phyloP scores from a whole-genome alignment of 2,113 vertebrate species.

The Hepsetus odoe region DNA sequence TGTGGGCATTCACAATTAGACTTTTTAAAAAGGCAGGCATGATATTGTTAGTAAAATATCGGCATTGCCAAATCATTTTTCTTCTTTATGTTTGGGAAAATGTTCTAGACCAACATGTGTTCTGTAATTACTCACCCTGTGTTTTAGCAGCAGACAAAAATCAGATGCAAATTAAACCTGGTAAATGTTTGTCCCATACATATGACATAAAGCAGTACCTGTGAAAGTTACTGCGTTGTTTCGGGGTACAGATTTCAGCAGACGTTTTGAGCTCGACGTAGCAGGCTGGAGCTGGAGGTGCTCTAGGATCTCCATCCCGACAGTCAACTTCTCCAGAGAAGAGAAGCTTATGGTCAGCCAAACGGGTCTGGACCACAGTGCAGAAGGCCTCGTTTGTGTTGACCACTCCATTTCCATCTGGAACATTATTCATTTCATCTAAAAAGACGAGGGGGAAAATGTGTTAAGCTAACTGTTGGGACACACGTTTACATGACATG shows the following conservation, averaged over 20 bases:
- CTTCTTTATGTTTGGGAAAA: too few relatives aligned
- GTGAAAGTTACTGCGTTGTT: slow-evolving; percentile 86
- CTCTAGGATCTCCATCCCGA: slow-evolving; percentile 70
- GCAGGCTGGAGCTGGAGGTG: slow-evolving; percentile 76
- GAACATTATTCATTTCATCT: slow-evolving; percentile 75
- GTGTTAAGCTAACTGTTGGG: neutral
- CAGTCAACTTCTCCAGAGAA: slow-evolving; percentile 92
- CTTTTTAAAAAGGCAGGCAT: too few relatives aligned
- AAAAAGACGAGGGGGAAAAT: slow-evolving; percentile 38
- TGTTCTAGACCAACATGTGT: too few relatives aligned
- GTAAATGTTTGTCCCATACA: neutral
- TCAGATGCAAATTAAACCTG: too few relatives aligned
- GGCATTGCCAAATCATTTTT: too few relatives aligned
- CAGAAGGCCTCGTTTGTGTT: slow-evolving; percentile 93
- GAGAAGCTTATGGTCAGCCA: slow-evolving; percentile 81
- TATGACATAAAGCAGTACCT: slow-evolving; percentile 68
- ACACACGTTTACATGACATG: neutral
- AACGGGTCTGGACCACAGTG: slow-evolving; percentile 85
- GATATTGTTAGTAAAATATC: too few relatives aligned
- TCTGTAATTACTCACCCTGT: too few relatives aligned
- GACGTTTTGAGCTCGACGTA: slow-evolving; percentile 91
- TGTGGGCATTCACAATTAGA: too few relatives aligned
- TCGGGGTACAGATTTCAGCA: slow-evolving; percentile 83
- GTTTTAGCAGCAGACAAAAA: too few relatives aligned
- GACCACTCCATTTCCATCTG: slow-evolving; percentile 80